Percentiles rank a stretch among this genome's conserved stretches.
These are phyloP conservation scores for Coregonus suidteri DNA, from an alignment of 2,797 vertebrate species.

Conservation along the genomic window DNA sequence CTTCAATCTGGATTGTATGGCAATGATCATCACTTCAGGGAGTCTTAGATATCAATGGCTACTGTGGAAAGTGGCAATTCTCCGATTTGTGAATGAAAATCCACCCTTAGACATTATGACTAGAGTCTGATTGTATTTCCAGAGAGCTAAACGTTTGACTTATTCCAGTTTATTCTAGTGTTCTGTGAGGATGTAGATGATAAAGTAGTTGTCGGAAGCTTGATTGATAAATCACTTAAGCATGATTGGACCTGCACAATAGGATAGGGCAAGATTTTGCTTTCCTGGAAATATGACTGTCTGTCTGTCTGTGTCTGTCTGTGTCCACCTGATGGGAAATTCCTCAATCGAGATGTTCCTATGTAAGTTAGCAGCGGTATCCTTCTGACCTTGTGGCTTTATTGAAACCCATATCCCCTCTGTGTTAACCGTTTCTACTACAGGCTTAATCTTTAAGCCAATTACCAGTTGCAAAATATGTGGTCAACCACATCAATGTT, in stretches of 20 bases:
- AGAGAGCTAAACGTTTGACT: background rate
- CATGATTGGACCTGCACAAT: background rate
- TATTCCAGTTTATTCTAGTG: background rate
- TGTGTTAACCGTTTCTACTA: slow-evolving; percentile 4
- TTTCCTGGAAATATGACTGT: background rate
- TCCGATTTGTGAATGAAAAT: background rate
- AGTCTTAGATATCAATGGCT: background rate
- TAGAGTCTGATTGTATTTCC: background rate
- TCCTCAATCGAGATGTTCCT: slow-evolving; percentile 16
- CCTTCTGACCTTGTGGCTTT: slow-evolving; percentile 19
- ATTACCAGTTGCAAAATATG: slow-evolving; percentile 21
- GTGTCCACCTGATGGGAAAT: background rate
- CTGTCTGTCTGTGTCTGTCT: background rate
- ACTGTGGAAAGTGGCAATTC: background rate
- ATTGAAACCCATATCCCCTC: slow-evolving; percentile 10
- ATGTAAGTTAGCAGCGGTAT: background rate
- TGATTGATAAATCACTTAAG: slow-evolving; percentile 38
- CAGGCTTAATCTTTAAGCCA: slow-evolving; percentile 27
- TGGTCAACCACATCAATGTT: slow-evolving; percentile 20
- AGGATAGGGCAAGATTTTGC: background rate
- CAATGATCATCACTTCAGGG: background rate
- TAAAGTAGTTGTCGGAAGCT: slow-evolving; percentile 30
- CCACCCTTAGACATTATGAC: no score
- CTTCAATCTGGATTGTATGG: background rate
- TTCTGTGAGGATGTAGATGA: background rate